Base-by-base conservation (phyloP, 92 coral and sea anemone species). In the Ricordea florida region DNA sequence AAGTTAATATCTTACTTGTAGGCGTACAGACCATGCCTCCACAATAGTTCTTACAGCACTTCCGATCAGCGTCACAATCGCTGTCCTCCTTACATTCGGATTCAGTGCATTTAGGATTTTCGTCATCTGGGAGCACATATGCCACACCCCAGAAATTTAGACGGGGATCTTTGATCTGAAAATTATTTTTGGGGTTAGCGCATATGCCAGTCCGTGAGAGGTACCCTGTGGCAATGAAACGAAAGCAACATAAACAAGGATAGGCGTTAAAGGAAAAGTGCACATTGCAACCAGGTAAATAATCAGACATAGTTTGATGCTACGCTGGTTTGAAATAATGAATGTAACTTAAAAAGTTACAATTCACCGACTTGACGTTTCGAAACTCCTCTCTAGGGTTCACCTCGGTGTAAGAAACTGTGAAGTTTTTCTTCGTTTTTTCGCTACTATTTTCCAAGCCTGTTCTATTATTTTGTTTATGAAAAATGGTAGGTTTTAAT, bases 121-220 rank as follows among this genome's bases (percentile, higher is more conserved):
- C 66, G 31, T 87, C 85, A 38, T 80, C 88, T 5, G 76, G 55
- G 45, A 73, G 83, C 0, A 83, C 76, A 31, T 87, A 88, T 0
- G 90, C 83, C 21, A 45, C 61, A 3, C 98, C 98, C 67, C 40
- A 57, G 56, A 66, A 88, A 57, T 94, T 91, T 53, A 94, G 37
- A 3, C 93, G 79, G 4, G 77, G 78, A 45, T 94, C 93, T 31
- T 74, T 73, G 30, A 36, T 68, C 62, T 74, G 74, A 26, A 30
- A 79, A 43, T 94, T 94, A 25, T 42, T 45, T 43, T 61, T 75
- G 30, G 98, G 90, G 20, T 82, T 82, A 6, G 82, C 94, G 59
- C 98, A 94, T 22, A 88, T 10, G 14, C 98, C 98, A 8, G 98
- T 94, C 59, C 98, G 78, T 5, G 98, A 91, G 18, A 94, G 86